Conservation (phyloP, 2,888 invertebrate species). For the Acrobasis suavella region DNA sequence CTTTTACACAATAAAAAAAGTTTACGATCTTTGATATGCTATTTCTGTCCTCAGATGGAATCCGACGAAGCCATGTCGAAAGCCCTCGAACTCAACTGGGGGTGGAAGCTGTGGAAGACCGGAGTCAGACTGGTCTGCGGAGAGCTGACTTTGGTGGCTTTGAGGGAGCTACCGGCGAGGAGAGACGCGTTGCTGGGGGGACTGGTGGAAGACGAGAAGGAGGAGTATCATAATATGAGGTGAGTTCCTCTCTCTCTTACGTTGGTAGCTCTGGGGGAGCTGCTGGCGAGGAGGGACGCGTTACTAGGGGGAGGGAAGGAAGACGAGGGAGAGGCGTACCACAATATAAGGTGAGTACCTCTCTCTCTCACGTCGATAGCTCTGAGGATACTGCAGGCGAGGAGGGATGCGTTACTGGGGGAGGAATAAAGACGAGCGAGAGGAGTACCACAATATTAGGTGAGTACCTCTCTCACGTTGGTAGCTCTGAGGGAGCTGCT, state of each 20-base stretch:
- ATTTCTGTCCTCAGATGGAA: conserved; percentile 66
- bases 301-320: too few species aligned
- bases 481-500: too few species aligned
- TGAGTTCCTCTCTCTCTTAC: neutral
- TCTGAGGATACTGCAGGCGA: too few species aligned
- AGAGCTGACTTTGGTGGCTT: conserved; percentile 89
- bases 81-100: conserved; percentile 87
- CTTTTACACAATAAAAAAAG: too few species aligned
- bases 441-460: conserved; percentile 45
- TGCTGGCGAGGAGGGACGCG: too few species aligned
- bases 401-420: too few species aligned
- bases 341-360: neutral
- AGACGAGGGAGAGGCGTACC: too few species aligned
- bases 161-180: conserved; percentile 89
- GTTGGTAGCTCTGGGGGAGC: too few species aligned
- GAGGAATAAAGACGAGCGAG: too few species aligned
- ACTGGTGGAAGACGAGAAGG: conserved; percentile 40
- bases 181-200: conserved; percentile 61
- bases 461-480: conserved; percentile 29
- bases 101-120: conserved; percentile 97
- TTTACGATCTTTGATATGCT: too few species aligned
- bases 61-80: conserved; percentile 83
- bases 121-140: conserved; percentile 94
- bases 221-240: conserved; percentile 33
- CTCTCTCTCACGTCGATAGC: too few species aligned